Conservation (phyloP, 2,113 vertebrate species). For the Trogon melanurus region DNA sequence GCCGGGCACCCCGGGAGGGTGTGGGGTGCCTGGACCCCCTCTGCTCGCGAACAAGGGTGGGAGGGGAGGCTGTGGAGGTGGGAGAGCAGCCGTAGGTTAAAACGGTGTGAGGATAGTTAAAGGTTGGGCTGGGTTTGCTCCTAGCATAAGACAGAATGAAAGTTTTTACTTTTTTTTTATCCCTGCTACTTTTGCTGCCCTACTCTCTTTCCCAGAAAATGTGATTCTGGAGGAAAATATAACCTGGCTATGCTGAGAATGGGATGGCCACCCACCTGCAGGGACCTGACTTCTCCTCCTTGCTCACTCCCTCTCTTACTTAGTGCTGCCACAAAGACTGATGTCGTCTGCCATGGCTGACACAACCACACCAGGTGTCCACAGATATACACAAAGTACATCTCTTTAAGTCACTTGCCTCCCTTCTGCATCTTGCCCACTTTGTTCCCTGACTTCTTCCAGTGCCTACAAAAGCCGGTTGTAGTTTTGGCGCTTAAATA, state of each 20-base stretch:
- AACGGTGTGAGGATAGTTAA: background rate
- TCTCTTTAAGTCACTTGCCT: background rate
- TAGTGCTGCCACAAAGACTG: background rate
- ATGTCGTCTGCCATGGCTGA: background rate
- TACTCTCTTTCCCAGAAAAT: background rate
- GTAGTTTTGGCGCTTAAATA: background rate
- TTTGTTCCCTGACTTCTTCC: background rate
- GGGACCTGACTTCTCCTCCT: background rate
- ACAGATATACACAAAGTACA: background rate
- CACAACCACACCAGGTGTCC: rapidly evolving
- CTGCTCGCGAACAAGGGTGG: background rate
- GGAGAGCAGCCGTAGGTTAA: background rate
- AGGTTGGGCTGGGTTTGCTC: background rate
- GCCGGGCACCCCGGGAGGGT: rapidly evolving
- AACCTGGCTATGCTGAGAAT: background rate
- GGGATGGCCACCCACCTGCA: background rate
- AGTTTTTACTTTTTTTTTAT: background rate
- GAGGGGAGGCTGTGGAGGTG: background rate
- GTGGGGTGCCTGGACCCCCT: background rate
- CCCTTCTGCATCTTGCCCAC: background rate
- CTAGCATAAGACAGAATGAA: background rate
- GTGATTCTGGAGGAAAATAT: background rate
- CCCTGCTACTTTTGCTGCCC: background rate
- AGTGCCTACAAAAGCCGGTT: background rate
- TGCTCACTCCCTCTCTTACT: background rate